Conservation (phyloP, 2,113 vertebrate species). For the Oreochromis niloticus region DNA sequence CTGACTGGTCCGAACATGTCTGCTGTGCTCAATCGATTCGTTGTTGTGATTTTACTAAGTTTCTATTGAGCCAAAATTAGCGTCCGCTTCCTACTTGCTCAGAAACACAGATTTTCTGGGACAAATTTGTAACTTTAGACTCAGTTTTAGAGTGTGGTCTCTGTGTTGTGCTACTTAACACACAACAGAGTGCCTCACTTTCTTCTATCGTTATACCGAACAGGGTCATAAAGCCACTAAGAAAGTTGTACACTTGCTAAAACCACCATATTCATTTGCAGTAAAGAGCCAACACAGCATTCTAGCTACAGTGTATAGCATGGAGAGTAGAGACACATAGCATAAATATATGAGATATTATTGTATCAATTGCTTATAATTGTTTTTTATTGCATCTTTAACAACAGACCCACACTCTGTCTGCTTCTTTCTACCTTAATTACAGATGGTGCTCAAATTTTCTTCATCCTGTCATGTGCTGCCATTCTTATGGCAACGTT, state of each 20-base stretch:
- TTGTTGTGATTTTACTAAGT: background rate
- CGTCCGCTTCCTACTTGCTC: accelerated
- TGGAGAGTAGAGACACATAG: background rate
- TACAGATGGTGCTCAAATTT: conserved; percentile 66
- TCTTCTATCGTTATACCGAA: background rate
- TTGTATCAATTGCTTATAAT: background rate
- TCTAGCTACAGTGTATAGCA: background rate
- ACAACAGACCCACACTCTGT: background rate
- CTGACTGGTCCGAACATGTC: background rate
- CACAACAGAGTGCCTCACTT: background rate
- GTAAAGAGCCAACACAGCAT: background rate
- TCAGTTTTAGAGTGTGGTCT: background rate
- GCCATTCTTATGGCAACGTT: conserved; percentile 69
- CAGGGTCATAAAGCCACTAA: background rate
- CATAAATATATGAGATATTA: background rate
- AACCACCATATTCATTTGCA: background rate
- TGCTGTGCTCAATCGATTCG: conserved; percentile 17
- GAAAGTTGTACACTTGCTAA: background rate
- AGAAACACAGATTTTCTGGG: background rate
- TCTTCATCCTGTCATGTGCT: conserved; percentile 79
- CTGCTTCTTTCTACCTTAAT: background rate
- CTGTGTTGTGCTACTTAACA: background rate
- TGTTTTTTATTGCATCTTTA: background rate
- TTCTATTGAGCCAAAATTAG: background rate
- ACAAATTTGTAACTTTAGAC: background rate